A percentile compares a stretch with the other conserved stretches of the same genome.
Conservation (phyloP, 2,113 vertebrate species). For the Nothocercus nigrocapillus region DNA sequence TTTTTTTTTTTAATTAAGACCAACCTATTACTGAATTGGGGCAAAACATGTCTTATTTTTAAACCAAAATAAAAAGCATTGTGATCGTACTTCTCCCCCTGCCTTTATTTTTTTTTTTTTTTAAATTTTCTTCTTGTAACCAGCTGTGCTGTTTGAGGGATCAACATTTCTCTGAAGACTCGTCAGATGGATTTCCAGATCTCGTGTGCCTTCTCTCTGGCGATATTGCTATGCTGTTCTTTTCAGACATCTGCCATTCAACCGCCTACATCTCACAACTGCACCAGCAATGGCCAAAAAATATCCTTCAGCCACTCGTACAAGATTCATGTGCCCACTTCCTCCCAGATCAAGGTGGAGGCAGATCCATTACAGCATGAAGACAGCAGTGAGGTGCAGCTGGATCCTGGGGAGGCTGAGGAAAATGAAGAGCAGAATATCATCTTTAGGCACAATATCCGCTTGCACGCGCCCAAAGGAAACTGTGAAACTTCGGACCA, state of each 20-base stretch:
- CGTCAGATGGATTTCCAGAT: conserved; percentile 48
- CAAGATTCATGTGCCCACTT: conserved; percentile 80
- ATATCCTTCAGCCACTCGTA: conserved; percentile 89
- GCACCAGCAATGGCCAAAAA: conserved; percentile 69
- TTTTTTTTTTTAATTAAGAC: too few relatives aligned
- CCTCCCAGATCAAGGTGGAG: conserved; percentile 79
- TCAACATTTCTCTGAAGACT: neutral
- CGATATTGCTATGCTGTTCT: conserved; percentile 71
- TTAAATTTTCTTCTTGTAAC: neutral
- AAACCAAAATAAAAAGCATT: neutral
- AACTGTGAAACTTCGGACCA: conserved; percentile 79
- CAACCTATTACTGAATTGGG: neutral
- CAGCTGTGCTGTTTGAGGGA: neutral
- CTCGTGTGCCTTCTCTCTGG: conserved; percentile 48
- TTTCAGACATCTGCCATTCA: conserved; percentile 58
- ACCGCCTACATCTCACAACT: conserved; percentile 29
- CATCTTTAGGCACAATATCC: conserved; percentile 88
- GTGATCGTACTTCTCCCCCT: neutral
- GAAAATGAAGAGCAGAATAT: conserved; percentile 82
- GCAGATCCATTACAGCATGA: conserved; percentile 66
- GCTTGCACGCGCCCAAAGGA: conserved; percentile 77
- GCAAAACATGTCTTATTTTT: neutral
- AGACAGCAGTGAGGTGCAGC: conserved; percentile 60
- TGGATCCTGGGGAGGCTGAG: neutral
- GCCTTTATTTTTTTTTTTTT: neutral